Evolutionary conservation across 2,113 vertebrate genomes (phyloP).

Genomic region (Monarcha castaneiventris): DNA sequence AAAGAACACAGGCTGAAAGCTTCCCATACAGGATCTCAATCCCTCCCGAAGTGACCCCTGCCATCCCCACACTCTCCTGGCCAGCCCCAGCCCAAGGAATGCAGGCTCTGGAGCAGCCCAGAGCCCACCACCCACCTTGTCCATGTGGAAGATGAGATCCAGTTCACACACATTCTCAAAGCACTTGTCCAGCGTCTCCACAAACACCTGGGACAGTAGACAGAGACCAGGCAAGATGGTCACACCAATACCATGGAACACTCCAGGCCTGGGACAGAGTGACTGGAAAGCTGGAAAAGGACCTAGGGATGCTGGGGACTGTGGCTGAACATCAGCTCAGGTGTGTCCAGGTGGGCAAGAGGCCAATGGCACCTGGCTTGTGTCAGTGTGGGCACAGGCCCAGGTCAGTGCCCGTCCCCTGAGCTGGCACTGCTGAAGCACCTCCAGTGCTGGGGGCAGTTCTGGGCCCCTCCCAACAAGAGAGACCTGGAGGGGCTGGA

Average conservation of each 20-base stretch:
- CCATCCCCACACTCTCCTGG: accelerated
- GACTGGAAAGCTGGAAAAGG: background rate
- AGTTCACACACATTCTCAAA: slow-evolving; percentile 95
- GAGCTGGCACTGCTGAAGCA: background rate
- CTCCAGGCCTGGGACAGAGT: background rate
- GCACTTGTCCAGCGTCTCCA: slow-evolving; percentile 95
- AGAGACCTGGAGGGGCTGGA: background rate
- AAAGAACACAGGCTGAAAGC: background rate
- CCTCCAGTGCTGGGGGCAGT: background rate
- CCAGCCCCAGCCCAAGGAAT: background rate
- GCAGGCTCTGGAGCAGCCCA: background rate
- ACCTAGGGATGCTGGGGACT: background rate
- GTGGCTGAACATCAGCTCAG: background rate
- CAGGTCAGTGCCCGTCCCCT: background rate
- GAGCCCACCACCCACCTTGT: slow-evolving; percentile 79
- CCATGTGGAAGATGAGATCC: slow-evolving; percentile 97
- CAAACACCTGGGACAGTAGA: slow-evolving; percentile 81
- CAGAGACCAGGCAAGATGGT: background rate
- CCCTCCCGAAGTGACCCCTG: background rate
- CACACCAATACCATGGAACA: background rate
- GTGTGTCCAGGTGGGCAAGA: background rate
- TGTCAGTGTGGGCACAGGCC: background rate
- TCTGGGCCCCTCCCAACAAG: background rate
- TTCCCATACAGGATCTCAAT: background rate
- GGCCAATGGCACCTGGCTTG: background rate